Evolutionary conservation across 2,888 invertebrate species (phyloP), one percentile per base, ranked within the genome.

Genomic region (Lapara coniferarum): DNA sequence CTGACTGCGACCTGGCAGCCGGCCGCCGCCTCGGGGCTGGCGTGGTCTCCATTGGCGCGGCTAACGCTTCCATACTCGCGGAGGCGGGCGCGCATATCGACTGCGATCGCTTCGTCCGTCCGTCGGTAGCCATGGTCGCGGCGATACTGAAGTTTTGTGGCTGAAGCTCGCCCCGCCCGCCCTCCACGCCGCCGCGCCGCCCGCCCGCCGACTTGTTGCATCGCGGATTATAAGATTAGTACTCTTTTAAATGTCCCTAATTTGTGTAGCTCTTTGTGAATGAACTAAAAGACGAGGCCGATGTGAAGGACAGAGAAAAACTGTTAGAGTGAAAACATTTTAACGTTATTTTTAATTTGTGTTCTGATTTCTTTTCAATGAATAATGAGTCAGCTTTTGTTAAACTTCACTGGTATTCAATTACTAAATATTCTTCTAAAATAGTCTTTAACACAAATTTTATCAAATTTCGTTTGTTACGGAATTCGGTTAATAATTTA

Each of bases 1-100:
- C 97, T 77, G 96, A 96, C 86, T 97, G 97, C 6, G 96, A 96
- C 67, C 97, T 94, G n/a, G 96, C 94, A 19, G 97, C 96, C 0
- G 96, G 96, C 69, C 95, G 90, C 14, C 96, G 93, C 58, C 96
- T 92, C 66, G 95, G 94, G 12, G 95, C 95, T 70, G 95, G 94
- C 71, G 95, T 94, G 67, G 92, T 93, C 77, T 95, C 94, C 76
- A 92, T 92, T 58, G 94, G 93, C 58, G 93, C 90, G 71, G 94
- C 94, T 69, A 95, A 89, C 57, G 94, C 94, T 84, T 96, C 96
- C 95, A 96, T 95, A 85, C 95, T 96, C 85, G 93, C 92, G 82
- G 95, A 95, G 80, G 95, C 95, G 77, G 95, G 95, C 81, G 96
- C 95, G 90, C 96, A 96, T 87, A 96, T 96, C 82, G 96, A 96